Conservation (phyloP, 2,888 invertebrate species). For the Rhagonycha fulva region DNA sequence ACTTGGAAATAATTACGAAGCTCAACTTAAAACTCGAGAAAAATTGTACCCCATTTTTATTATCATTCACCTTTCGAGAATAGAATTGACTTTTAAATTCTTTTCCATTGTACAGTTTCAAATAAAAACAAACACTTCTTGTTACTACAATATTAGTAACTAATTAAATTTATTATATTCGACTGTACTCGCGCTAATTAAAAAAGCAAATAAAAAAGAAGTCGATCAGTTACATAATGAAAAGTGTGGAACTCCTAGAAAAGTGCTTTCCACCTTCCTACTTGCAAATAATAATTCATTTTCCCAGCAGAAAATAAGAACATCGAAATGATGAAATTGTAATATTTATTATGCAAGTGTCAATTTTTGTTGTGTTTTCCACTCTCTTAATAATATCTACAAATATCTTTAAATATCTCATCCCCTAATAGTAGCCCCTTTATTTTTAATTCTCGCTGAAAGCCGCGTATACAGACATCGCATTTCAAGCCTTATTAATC, state of each 20-base stretch:
- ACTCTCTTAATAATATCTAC: conserved; percentile 2
- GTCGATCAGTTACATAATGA: neutral
- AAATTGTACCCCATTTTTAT: conserved; percentile 55
- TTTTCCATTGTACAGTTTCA: conserved; percentile 27
- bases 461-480: conserved; percentile 45
- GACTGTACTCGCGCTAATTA: neutral
- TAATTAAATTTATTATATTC: neutral
- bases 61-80: conserved; percentile 54
- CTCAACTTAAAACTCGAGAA: conserved; percentile 55
- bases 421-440: conserved; percentile 34
- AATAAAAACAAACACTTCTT: conserved; percentile 11
- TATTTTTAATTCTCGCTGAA: conserved; percentile 51
- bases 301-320: neutral
- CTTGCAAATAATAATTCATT: neutral
- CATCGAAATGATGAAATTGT: neutral
- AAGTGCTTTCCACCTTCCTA: neutral
- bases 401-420: conserved; percentile 34
- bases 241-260: neutral
- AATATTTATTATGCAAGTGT: neutral
- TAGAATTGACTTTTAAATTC: conserved; percentile 45
- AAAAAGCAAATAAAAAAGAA: neutral
- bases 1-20: conserved; percentile 53
- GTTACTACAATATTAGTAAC: neutral
- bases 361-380: neutral
- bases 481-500: conserved; percentile 55